phyloP scores from a whole-genome alignment of 1,140 invertebrate species.

The Musca domestica region DNA sequence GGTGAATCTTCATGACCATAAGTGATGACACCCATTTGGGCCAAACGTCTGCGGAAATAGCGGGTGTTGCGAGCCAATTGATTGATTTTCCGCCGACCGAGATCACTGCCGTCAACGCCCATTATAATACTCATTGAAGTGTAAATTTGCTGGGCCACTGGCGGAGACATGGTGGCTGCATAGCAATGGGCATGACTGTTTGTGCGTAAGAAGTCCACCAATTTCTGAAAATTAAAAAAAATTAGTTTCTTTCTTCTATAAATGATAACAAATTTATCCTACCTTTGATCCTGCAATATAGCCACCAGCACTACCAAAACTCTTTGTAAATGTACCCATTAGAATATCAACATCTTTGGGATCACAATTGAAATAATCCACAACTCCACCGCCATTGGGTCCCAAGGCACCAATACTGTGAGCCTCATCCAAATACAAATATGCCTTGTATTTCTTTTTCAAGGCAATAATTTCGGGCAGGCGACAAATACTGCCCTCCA shows the following conservation, averaged over 20 bases:
- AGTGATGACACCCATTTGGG: slow-evolving; percentile 90
- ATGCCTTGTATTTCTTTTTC: slow-evolving; percentile 95
- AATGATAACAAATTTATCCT: not conserved
- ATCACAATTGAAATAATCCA: slow-evolving; percentile 68
- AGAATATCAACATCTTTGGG: slow-evolving; percentile 90
- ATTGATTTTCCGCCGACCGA: slow-evolving; percentile 71
- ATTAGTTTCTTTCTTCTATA: not conserved
- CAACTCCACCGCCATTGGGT: slow-evolving; percentile 80
- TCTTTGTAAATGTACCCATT: slow-evolving; percentile 81
- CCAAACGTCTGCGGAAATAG: slow-evolving; percentile 83
- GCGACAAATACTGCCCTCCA: slow-evolving; percentile 95
- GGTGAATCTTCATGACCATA: slow-evolving; percentile 96
- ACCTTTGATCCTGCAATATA: slow-evolving; percentile 90
- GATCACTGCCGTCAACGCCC: slow-evolving; percentile 77
- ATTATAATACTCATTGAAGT: slow-evolving; percentile 85
- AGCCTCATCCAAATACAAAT: slow-evolving; percentile 93
- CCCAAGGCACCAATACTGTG: slow-evolving; percentile 96
- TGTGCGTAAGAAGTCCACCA: slow-evolving; percentile 78
- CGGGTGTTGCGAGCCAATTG: slow-evolving; percentile 79
- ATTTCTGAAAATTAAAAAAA: slow-evolving; percentile 57
- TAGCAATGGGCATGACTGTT: slow-evolving; percentile 86
- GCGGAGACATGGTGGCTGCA: slow-evolving; percentile 85
- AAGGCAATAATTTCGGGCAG: slow-evolving; percentile 85
- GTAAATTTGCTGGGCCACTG: slow-evolving; percentile 88
- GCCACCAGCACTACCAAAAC: slow-evolving; percentile 92